Conservation (phyloP, 1,140 invertebrate genomes). For the Tribolium madens region DNA sequence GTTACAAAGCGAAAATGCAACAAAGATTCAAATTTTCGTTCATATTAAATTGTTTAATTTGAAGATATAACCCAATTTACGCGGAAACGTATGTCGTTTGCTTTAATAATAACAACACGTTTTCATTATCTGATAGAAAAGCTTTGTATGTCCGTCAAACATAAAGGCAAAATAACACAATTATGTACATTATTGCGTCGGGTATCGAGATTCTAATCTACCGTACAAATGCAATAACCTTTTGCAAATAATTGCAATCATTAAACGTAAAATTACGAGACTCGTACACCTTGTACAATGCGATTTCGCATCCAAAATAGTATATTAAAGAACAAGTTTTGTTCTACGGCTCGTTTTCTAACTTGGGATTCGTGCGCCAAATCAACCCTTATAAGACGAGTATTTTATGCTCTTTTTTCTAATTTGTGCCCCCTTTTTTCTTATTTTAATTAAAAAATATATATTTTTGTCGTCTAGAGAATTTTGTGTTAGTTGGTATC, state of each 20-base stretch:
- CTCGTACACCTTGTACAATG: not conserved
- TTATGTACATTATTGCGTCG: not conserved
- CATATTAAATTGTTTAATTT: not conserved
- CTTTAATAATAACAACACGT: not conserved
- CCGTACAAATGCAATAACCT: not conserved
- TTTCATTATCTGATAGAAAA: conserved; percentile 2
- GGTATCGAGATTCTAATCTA: conserved; percentile 8
- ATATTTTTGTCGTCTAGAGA: too few species aligned
- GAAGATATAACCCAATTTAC: conserved; percentile 1
- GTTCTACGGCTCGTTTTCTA: too few species aligned
- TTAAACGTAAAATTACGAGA: not conserved
- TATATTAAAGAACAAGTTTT: too few species aligned
- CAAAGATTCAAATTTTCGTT: not conserved
- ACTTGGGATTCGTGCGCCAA: too few species aligned
- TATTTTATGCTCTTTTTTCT: too few species aligned
- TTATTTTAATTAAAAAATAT: too few species aligned
- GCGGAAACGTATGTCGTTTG: not conserved
- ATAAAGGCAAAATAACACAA: conserved; percentile 14
- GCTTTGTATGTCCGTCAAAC: not conserved
- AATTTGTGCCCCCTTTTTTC: too few species aligned
- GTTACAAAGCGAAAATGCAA: not conserved
- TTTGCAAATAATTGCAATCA: not conserved
- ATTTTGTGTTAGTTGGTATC: too few species aligned
- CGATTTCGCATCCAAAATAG: too few species aligned
- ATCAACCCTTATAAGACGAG: too few species aligned